These are phyloP conservation scores for Odontamblyopus rebecca DNA, from an alignment of 2,797 vertebrate species.

Conservation along the genomic window DNA sequence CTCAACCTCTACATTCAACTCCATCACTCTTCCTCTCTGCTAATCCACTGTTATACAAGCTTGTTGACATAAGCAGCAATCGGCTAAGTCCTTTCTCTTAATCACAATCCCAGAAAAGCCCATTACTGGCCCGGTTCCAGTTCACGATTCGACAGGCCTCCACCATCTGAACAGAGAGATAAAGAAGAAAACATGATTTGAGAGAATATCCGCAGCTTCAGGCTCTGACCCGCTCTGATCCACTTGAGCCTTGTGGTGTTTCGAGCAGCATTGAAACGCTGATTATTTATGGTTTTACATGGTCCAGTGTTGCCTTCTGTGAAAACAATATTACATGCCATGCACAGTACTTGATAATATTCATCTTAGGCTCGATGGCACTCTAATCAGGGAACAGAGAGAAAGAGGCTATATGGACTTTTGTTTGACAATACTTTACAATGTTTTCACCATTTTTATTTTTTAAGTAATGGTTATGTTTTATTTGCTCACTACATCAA, in stretches of 20 bases:
- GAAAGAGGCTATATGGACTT: background rate
- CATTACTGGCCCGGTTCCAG: background rate
- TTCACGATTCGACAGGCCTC: background rate
- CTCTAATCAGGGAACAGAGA: conserved; percentile 14
- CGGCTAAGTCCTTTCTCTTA: background rate
- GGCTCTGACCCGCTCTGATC: conserved; percentile 20
- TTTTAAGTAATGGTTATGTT: background rate
- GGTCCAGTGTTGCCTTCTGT: conserved; percentile 25
- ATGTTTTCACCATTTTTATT: background rate
- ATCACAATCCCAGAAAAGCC: conserved; percentile 7
- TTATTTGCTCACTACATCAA: background rate
- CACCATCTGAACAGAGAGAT: conserved; percentile 19
- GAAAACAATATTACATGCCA: conserved; percentile 40
- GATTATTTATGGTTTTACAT: conserved; percentile 29
- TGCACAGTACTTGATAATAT: conserved; percentile 35
- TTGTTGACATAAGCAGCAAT: background rate
- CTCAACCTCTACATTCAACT: background rate
- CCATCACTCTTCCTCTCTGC: background rate
- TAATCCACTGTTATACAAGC: background rate
- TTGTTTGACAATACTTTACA: background rate
- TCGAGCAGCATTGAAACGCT: background rate
- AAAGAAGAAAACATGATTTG: conserved; percentile 19
- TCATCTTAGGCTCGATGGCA: conserved; percentile 15
- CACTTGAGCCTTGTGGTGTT: background rate
- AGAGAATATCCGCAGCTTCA: conserved; percentile 22